Evolutionary conservation across 35 echinoderm and acorn worm species (phyloP).

Genomic region (Stichopus chloronotus): DNA sequence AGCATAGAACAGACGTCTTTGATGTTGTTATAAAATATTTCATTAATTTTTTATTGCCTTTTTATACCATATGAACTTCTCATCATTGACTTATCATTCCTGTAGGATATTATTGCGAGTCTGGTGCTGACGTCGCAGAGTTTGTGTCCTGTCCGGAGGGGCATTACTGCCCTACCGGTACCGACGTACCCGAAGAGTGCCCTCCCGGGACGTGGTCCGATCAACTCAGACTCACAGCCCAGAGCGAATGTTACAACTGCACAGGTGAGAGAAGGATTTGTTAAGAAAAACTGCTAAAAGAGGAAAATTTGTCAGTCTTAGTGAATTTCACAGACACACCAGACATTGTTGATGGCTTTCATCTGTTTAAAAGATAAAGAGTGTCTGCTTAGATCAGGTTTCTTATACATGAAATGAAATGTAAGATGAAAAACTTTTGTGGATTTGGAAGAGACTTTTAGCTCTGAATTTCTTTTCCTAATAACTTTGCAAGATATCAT

Average conservation of each 20-base stretch:
- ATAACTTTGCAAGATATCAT: too few relatives aligned
- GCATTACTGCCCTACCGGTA: constrained; percentile 77
- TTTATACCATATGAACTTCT: too few relatives aligned
- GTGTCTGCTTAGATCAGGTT: too few relatives aligned
- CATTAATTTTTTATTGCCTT: too few relatives aligned
- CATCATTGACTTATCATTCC: too few relatives aligned
- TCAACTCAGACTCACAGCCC: constrained; percentile 58
- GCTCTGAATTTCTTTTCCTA: too few relatives aligned
- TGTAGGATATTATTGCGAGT: constrained; percentile 86
- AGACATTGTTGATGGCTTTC: not conserved
- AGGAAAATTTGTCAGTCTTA: not conserved
- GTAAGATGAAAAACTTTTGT: too few relatives aligned
- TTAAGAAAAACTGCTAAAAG: too few relatives aligned
- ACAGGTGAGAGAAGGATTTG: constrained; percentile 61
- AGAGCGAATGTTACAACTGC: constrained; percentile 91
- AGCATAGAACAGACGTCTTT: too few relatives aligned
- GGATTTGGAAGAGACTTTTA: too few relatives aligned
- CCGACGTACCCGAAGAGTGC: constrained; percentile 84
- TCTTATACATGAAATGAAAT: too few relatives aligned
- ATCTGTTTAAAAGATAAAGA: not conserved
- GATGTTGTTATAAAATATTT: too few relatives aligned
- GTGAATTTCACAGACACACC: not conserved
- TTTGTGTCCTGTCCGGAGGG: constrained; percentile 77
- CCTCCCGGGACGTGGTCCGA: constrained; percentile 84
- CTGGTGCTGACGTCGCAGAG: constrained; percentile 77